phyloP scores from a whole-genome alignment of 1,140 invertebrate species.

The Hycleus cichorii region DNA sequence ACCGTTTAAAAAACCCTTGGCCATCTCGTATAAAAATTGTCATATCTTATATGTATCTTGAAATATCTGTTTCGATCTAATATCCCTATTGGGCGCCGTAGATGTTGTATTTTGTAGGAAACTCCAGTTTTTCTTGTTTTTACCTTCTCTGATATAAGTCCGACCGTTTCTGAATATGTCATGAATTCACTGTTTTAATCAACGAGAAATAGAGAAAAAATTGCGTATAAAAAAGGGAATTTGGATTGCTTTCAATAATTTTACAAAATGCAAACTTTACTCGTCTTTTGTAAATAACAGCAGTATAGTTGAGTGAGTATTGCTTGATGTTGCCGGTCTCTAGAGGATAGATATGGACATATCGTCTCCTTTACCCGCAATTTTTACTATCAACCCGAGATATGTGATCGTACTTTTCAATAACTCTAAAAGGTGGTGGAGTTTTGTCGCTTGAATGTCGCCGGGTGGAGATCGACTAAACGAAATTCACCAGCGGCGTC shows the following conservation, averaged over 20 bases:
- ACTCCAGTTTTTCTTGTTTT: neutral
- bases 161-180: slow-evolving; percentile 17
- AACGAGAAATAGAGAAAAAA: slow-evolving; percentile 1
- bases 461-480: neutral
- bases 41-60: slow-evolving; percentile 12
- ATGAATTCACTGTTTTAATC: slow-evolving; percentile 10
- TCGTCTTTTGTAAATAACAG: no score
- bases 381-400: slow-evolving; percentile 32
- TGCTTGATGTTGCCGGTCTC: no score
- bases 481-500: no score
- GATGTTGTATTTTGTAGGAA: slow-evolving; percentile 5
- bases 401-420: slow-evolving; percentile 38
- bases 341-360: slow-evolving; percentile 14
- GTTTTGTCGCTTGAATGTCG: slow-evolving; percentile 20
- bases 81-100: slow-evolving; percentile 8
- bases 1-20: no score
- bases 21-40: slow-evolving; percentile 12
- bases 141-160: slow-evolving; percentile 7
- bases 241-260: no score
- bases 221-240: no score
- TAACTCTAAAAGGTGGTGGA: slow-evolving; percentile 35
- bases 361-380: slow-evolving; percentile 4
- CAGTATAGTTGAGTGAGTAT: no score
- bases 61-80: slow-evolving; percentile 13
- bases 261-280: no score